Base-by-base conservation (phyloP, 2,888 invertebrate genomes). In the Busseola fusca region DNA sequence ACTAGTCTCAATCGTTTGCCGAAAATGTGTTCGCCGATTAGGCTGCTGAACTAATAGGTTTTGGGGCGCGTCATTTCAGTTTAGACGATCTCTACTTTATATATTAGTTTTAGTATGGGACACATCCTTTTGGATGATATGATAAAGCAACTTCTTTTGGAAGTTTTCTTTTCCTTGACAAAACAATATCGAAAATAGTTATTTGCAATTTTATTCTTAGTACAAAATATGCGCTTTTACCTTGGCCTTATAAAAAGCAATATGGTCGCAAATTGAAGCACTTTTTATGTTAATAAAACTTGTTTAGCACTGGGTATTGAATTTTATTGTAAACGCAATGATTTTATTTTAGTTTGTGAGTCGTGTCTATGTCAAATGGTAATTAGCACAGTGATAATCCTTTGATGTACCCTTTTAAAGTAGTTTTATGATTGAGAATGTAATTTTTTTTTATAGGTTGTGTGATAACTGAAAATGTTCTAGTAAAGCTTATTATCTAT, bases 91-190 rank as follows among this genome's bases (percentile, higher is more conserved):
- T n/a, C n/a, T 71, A 64, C 58, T 56, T 66, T 56, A 64, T 54
- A 40, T 50, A 69, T 69, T 72, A 72, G n/a, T 69, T 64, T 69
- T 57, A 72, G 27, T 69, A 62, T 34, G 30, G n/a, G 42, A 25
- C 27, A 14, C 50, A 71, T 50, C 66, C 50, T 69, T 69, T 81
- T 76, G 78, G 64, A 52, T 72, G 72, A 0, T 16, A 18, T 78
- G 72, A 1, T 14, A 18, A 34, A 25, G 14, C 16, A 40, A 64
- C 25, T 54, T 45, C 30, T 27, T 50, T 64, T 64, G 27, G 54
- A 64, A 72, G 34, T 59, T 54, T 56, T 1, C 6, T 50, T 42
- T 10, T 60, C 59, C 16, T 66, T 67, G n/a, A 52, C 21, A 37
- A 34, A 25, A 50, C 42, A 5, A 21, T 34, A 40, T 27, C 7